phyloP scores from a whole-genome alignment of 2,113 vertebrate genomes.

The Oophaga pumilio region DNA sequence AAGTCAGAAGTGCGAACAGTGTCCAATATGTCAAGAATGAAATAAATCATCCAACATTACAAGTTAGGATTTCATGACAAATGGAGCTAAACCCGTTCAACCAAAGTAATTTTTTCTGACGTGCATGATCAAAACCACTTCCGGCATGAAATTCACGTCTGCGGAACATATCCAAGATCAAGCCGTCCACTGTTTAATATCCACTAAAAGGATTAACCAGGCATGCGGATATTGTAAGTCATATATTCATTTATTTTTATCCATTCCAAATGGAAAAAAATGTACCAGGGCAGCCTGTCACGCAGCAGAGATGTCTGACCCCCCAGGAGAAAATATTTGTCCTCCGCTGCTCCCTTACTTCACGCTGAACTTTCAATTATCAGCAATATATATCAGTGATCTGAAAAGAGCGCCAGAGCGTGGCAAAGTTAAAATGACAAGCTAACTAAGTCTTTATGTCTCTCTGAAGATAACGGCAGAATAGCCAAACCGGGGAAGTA shows the following conservation, averaged over 20 bases:
- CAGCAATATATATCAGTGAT: slow-evolving; percentile 46
- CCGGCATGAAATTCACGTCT: neutral
- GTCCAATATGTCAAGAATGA: neutral
- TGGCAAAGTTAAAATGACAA: slow-evolving; percentile 51
- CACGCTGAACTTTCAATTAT: slow-evolving; percentile 47
- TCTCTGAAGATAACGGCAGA: slow-evolving; percentile 29
- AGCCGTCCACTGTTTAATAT: neutral
- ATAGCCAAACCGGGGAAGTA: slow-evolving; percentile 21
- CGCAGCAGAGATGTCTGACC: neutral
- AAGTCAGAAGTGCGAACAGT: too few species aligned
- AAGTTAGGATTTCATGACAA: neutral
- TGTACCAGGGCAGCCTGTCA: neutral
- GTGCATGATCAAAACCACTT: neutral
- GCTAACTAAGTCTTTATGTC: slow-evolving; percentile 46
- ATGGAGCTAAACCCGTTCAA: neutral
- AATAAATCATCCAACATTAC: neutral
- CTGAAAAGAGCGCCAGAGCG: slow-evolving; percentile 33
- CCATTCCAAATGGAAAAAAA: neutral
- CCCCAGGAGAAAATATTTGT: slow-evolving; percentile 47
- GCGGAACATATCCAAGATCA: neutral
- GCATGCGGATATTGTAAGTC: neutral
- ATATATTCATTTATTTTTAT: neutral
- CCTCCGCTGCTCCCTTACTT: slow-evolving; percentile 14
- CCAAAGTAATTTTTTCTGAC: neutral
- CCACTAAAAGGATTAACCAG: slow-evolving; percentile 5